Conservation (phyloP, 2,113 vertebrate species). For the Thalassoma bifasciatum region DNA sequence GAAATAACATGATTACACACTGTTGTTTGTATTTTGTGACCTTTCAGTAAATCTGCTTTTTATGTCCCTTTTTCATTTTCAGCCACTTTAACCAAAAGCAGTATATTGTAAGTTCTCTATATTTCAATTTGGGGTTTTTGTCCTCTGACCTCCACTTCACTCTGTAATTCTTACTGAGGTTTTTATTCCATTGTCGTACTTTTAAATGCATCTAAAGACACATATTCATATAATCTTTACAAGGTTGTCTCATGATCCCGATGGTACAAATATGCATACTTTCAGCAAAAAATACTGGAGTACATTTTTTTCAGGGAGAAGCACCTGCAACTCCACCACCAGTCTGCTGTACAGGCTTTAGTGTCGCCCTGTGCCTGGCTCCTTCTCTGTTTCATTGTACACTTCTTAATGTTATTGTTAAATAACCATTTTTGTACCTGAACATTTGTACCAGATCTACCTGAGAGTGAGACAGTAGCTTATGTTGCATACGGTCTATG, state of each 20-base stretch:
- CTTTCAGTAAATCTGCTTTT: constrained; percentile 1
- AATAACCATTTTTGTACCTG: constrained; percentile 48
- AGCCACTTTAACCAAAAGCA: constrained; percentile 45
- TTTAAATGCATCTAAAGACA: constrained; percentile 7
- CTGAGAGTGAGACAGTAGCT: constrained; percentile 31
- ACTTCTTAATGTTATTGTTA: constrained; percentile 4
- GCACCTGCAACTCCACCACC: constrained; percentile 11
- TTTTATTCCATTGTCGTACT: neutral
- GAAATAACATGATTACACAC: constrained; percentile 17
- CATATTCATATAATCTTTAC: constrained; percentile 7
- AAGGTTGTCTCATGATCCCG: neutral
- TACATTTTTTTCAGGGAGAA: constrained; percentile 9
- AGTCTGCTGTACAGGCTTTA: constrained; percentile 1
- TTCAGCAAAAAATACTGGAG: constrained; percentile 14
- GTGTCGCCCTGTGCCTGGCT: constrained; percentile 26
- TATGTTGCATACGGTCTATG: constrained; percentile 59
- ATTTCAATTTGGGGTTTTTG: constrained; percentile 2
- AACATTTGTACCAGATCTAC: constrained; percentile 51
- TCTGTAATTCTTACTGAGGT: neutral
- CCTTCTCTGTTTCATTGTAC: constrained; percentile 5
- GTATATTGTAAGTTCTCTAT: neutral
- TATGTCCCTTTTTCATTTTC: neutral
- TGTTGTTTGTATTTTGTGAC: neutral
- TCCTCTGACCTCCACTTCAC: constrained; percentile 1
- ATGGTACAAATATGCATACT: constrained; percentile 24